Evolutionary conservation across 2,888 invertebrate species (phyloP).

Genomic region (Amiota minor): DNA sequence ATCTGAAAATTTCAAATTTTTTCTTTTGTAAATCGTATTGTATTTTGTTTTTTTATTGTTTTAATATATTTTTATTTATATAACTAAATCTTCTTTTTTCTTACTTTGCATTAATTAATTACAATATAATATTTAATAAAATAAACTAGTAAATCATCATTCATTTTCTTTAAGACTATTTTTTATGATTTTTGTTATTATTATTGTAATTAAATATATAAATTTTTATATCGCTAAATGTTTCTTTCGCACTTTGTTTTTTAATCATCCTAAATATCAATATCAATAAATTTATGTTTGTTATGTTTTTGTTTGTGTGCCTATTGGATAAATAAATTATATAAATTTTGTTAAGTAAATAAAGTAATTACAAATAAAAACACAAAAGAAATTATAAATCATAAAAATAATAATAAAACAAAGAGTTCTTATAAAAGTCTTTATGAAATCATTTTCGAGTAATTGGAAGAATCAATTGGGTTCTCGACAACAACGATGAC

Average conservation of each 20-base stretch:
- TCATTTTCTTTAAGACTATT: slow-evolving; percentile 14
- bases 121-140: slow-evolving; percentile 20
- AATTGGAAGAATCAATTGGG: too few relatives aligned
- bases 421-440: too few relatives aligned
- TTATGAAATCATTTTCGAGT: too few relatives aligned
- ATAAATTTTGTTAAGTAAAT: slow-evolving; percentile 1
- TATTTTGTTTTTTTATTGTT: too few relatives aligned
- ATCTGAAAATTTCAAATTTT: too few relatives aligned
- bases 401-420: not conserved
- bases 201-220: too few relatives aligned
- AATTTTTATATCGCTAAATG: too few relatives aligned
- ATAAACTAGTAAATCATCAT: not conserved
- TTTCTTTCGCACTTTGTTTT: slow-evolving; percentile 15
- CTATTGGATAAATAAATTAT: slow-evolving; percentile 5
- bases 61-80: not conserved
- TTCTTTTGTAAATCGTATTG: too few relatives aligned
- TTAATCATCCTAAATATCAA: not conserved
- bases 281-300: not conserved
- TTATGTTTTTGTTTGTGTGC: not conserved
- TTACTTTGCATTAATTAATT: slow-evolving; percentile 4
- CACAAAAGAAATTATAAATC: slow-evolving; percentile 6
- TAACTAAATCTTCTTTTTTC: not conserved
- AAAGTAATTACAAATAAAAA: not conserved
- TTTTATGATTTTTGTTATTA: not conserved
- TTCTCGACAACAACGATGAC: too few relatives aligned